A percentile compares a stretch with the other conserved stretches of the same genome.
Conservation (phyloP, 2,797 vertebrate species). For the Artibeus lituratus region DNA sequence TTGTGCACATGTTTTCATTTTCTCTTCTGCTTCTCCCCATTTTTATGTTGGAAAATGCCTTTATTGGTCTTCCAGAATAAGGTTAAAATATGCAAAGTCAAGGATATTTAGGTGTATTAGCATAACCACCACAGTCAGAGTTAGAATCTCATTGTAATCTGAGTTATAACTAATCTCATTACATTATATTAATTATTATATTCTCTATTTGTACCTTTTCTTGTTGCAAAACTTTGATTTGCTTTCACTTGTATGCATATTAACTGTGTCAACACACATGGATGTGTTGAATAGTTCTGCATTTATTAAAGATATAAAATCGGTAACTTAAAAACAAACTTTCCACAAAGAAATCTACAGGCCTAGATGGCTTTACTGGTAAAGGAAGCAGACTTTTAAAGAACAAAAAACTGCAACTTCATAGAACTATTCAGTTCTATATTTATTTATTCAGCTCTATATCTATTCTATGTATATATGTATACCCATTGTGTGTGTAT, state of each 20-base stretch:
- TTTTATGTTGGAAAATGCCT: not conserved
- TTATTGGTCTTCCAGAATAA: not conserved
- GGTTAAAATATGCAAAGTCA: not conserved
- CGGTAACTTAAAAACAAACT: not conserved
- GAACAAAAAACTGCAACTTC: not conserved
- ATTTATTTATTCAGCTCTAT: not conserved
- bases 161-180: not conserved
- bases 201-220: not conserved
- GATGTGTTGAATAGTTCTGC: not conserved
- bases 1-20: not conserved
- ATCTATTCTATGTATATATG: not conserved
- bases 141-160: not conserved
- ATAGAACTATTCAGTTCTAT: not conserved
- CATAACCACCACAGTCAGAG: not conserved
- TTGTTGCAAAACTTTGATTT: not conserved
- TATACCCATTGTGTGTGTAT: not conserved
- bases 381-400: not conserved
- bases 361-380: not conserved
- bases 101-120: not conserved
- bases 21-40: not conserved
- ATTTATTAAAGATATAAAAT: not conserved
- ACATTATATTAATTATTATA: not conserved
- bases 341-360: not conserved
- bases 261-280: not conserved
- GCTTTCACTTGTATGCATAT: not conserved